Percentiles rank a stretch among this genome's conserved stretches.
Conservation (phyloP, 2,888 invertebrate genomes). For the Eupithecia subumbrata region DNA sequence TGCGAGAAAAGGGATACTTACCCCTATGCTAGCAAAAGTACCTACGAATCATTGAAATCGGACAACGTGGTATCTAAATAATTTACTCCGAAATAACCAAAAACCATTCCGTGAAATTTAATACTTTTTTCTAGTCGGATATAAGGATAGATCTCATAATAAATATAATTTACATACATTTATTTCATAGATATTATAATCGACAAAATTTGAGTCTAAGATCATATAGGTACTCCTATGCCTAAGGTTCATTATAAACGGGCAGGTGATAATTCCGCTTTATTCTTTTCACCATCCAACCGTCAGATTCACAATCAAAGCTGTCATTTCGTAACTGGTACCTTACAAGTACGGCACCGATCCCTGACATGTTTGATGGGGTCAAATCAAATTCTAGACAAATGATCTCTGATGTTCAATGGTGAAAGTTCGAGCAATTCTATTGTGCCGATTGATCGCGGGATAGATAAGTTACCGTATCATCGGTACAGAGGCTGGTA, state of each 20-base stretch:
- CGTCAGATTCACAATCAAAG: constrained; percentile 13
- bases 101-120: no score
- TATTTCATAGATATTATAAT: no score
- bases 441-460: constrained; percentile 72
- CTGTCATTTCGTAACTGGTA: constrained; percentile 13
- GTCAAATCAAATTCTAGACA: constrained; percentile 59
- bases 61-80: neutral
- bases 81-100: no score
- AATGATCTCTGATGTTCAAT: constrained; percentile 57
- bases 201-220: no score
- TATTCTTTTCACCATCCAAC: constrained; percentile 2
- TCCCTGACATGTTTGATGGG: constrained; percentile 59
- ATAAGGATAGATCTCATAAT: no score
- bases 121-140: no score
- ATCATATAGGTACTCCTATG: neutral
- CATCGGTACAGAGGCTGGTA: constrained; percentile 44
- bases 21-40: no score
- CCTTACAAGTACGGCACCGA: constrained; percentile 47
- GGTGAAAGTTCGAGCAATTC: constrained; percentile 71
- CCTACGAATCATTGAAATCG: no score
- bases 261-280: neutral
- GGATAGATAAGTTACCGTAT: constrained; percentile 66
- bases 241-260: neutral
- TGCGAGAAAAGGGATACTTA: no score
- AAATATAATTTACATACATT: no score